Base-by-base conservation (phyloP, 2,888 invertebrate species). In the Ichneumoninae sp. region DNA sequence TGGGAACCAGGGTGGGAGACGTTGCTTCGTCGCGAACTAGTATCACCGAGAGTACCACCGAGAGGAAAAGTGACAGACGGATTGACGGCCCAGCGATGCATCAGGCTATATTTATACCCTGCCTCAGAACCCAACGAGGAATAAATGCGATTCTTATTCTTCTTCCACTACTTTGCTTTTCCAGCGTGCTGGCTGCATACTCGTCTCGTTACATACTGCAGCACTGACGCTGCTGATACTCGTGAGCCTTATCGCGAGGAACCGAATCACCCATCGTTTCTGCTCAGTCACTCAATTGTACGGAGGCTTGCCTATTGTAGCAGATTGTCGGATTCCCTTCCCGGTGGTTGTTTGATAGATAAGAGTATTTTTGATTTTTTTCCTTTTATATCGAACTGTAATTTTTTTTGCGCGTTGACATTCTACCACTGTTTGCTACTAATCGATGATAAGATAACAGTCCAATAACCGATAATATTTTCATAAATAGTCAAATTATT, bases 91-190 rank as follows among this genome's bases (percentile, higher is more conserved):
- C 79, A 74, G 69, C 85, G 50, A 40, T 8, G 63, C 75, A 50
- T 36, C n/a, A 47, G 63, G 36, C 70, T 83, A 85, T 89, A 89
- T 87, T 88, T 90, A 89, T 88, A 86, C 81, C 69, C 47, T 47
- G 70, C 74, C 57, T 63, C 52, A 44, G 36, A 76, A 71, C 65
- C 50, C 16, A 36, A 69, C 70, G 63, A 75, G 40, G 65, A 60
- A 50, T 50, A 69, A 57, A 22, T 22, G 50, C 69, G 44, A 63
- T 78, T 76, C 22, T 4, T n/a, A 22, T 60, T 81, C 60, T 33
- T 22, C 40, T 60, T 78, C 78, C 52, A 54, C 60, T 5, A n/a
- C 36, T 44, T 54, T 4, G 52, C 30, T 66, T 66, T 8, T 52
- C 26, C 26, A 30, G 22, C 22, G 13, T 30, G 36, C 6, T 50